Evolutionary conservation across 2,113 vertebrate species (phyloP).

Genomic region (Hydrochoerus hydrochaeris): DNA sequence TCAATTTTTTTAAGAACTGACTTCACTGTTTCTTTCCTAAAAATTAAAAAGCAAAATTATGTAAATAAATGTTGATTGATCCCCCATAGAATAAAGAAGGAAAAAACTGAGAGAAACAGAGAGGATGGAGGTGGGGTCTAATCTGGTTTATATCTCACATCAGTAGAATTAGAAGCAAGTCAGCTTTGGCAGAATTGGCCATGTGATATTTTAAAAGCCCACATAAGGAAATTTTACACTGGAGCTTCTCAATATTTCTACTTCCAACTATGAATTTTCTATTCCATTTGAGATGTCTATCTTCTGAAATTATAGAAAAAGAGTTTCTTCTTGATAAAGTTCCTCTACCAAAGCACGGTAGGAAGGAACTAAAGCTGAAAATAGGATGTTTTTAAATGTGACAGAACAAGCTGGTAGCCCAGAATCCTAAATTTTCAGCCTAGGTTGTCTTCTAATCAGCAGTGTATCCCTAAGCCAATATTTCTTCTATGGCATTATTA

Average conservation of each 20-base stretch:
- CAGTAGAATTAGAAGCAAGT: slow-evolving; percentile 6
- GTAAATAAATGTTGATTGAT: slow-evolving; percentile 2
- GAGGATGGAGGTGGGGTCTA: not conserved
- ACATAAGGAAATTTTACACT: slow-evolving; percentile 58
- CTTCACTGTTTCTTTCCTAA: not conserved
- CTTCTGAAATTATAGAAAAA: slow-evolving; percentile 24
- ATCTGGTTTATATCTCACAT: not conserved
- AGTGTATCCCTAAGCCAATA: not conserved
- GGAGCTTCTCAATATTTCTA: slow-evolving; percentile 31
- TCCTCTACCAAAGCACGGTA: not conserved
- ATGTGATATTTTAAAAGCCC: slow-evolving; percentile 28
- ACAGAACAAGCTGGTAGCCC: not conserved
- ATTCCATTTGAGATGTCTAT: slow-evolving; percentile 16
- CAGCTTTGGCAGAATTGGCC: not conserved
- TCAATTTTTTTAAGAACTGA: not conserved
- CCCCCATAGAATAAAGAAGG: not conserved
- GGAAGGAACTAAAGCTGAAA: not conserved
- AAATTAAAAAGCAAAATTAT: slow-evolving; percentile 47
- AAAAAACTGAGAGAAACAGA: not conserved
- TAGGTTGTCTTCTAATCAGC: not conserved
- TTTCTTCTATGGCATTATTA: not conserved
- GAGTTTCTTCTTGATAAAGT: not conserved
- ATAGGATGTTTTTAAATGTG: not conserved
- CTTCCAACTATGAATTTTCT: slow-evolving; percentile 34
- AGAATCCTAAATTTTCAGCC: slow-evolving; percentile 25